Evolutionary conservation across 2,113 vertebrate species (phyloP).

Genomic region (Boleophthalmus pectinirostris): DNA sequence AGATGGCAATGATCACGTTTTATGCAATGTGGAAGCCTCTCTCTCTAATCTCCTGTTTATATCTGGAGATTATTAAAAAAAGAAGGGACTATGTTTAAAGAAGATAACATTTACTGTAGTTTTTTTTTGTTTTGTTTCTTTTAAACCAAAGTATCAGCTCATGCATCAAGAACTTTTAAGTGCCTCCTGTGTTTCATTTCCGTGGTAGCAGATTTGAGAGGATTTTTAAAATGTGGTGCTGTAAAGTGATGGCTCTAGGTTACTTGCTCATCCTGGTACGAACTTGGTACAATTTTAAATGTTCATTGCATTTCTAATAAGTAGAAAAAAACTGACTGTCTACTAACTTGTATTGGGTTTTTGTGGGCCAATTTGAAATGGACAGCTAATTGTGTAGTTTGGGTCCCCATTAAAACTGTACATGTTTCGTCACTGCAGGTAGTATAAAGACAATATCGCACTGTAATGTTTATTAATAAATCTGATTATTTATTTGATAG

Average conservation of each 20-base stretch:
- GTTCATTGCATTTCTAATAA: conserved; percentile 7
- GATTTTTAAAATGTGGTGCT: conserved; percentile 59
- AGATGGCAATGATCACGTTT: background rate
- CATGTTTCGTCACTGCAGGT: conserved; percentile 68
- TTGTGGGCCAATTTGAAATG: conserved; percentile 37
- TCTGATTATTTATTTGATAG: conserved; percentile 79
- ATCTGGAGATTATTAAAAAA: background rate
- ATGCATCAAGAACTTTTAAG: conserved; percentile 54
- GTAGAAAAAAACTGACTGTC: conserved; percentile 27
- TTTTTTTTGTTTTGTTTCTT: conserved; percentile 31
- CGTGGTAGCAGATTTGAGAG: conserved; percentile 51
- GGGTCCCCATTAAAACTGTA: conserved; percentile 54
- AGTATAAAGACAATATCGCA: conserved; percentile 69
- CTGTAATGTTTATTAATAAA: conserved; percentile 73
- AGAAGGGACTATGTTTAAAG: conserved; percentile 16
- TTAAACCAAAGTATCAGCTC: conserved; percentile 60
- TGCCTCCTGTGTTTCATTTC: conserved; percentile 63
- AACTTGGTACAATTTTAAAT: conserved; percentile 24
- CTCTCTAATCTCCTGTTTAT: background rate
- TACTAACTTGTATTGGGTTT: conserved; percentile 28
- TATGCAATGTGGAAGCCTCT: background rate
- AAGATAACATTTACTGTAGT: conserved; percentile 9
- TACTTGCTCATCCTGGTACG: conserved; percentile 25
- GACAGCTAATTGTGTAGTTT: conserved; percentile 35
- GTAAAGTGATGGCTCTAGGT: conserved; percentile 14